Base-by-base conservation (phyloP, 2,797 vertebrate genomes). In the Phylloscopus collybita region DNA sequence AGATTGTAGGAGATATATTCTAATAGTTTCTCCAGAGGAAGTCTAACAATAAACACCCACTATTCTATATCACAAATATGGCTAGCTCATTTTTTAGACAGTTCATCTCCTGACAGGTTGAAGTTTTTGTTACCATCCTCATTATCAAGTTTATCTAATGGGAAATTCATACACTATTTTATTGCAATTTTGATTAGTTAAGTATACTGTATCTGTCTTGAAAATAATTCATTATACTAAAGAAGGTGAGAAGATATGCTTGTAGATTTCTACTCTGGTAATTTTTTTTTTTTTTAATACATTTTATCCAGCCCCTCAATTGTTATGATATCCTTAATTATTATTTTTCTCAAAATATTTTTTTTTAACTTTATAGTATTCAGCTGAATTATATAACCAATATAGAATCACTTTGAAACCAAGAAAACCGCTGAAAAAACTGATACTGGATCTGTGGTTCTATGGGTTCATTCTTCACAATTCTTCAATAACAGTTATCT, bases 401-500 rank as follows among this genome's bases (percentile, higher is more conserved):
- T n/a, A 17, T 0, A 71, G 23, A 78, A 67, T 6, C 11, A 75
- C 17, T 74, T 49, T 2, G 9, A 79, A 80, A 88, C 25, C 16
- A 78, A 84, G 73, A 80, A 90, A 92, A 67, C 1, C 25, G 32
- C 13, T 69, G 15, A 26, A 88, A 80, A 86, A 32, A 1, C 8
- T 83, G 2, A 38, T 64, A 38, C 4, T 47, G 27, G 5, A 10
- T 83, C 53, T 74, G 15, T 64, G 36, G 61, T 64, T 80, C 36
- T 2, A 0, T 32, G 44, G 5, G 25, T 50, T 90, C 0, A 0
- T 60, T n/a, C 81, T 69, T 16, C 45, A 78, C 32, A 49, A 2
- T 38, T 76, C 54, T 75, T 50, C 38, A 75, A 42, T 53, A 81
- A 71, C 8, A 34, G 15, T 47, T 64, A 17, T 22, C 5, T 49